phyloP scores from a whole-genome alignment of 2,113 vertebrate species.

The Aythya baeri region DNA sequence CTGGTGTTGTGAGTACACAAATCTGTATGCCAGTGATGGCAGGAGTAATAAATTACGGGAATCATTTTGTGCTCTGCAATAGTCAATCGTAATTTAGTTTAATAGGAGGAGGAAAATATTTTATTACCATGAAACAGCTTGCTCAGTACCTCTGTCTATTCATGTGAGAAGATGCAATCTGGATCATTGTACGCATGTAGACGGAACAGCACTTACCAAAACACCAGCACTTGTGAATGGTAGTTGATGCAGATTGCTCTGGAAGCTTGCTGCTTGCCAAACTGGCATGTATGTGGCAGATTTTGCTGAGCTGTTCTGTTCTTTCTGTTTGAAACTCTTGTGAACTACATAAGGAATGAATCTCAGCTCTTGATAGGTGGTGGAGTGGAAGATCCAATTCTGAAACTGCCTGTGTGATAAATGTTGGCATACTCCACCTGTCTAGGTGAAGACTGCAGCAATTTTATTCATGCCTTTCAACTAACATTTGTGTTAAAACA shows the following conservation, averaged over 20 bases:
- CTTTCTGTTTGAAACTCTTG: not conserved
- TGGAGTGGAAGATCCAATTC: not conserved
- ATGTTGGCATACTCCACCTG: not conserved
- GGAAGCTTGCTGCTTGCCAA: not conserved
- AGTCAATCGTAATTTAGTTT: not conserved
- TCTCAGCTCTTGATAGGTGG: not conserved
- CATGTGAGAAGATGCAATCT: not conserved
- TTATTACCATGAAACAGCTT: not conserved
- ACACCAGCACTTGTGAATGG: not conserved
- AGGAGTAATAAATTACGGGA: not conserved
- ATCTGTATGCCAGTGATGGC: not conserved
- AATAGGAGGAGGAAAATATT: not conserved
- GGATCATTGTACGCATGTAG: not conserved
- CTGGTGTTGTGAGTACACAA: not conserved
- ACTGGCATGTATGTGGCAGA: accelerated
- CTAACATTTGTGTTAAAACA: not conserved
- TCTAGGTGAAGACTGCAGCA: not conserved
- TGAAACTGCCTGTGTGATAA: not conserved
- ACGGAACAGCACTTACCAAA: not conserved
- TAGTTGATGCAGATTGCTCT: not conserved
- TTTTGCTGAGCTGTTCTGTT: not conserved
- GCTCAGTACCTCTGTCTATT: not conserved
- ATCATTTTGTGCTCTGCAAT: not conserved
- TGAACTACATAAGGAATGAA: not conserved
- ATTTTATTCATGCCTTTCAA: not conserved